Percentiles rank a stretch among this genome's conserved stretches.
phyloP scores from a whole-genome alignment of 1,140 invertebrate genomes.

The Drosophila dunni region DNA sequence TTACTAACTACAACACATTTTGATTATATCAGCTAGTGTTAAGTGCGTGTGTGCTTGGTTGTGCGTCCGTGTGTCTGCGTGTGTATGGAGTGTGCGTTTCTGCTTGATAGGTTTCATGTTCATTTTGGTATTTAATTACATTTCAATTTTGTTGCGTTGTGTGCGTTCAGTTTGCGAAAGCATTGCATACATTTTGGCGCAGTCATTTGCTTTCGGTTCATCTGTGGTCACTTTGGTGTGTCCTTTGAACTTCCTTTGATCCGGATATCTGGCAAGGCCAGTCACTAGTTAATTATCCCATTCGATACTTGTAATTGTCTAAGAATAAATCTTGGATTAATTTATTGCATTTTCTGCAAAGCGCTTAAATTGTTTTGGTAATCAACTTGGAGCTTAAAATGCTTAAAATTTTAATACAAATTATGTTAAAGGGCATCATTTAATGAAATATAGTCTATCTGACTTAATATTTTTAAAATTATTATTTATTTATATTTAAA shows the following conservation, averaged over 20 bases:
- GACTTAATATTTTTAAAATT: too few relatives aligned
- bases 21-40: constrained; percentile 61
- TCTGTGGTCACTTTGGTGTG: constrained; percentile 35
- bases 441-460: too few relatives aligned
- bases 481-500: too few relatives aligned
- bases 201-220: constrained; percentile 61
- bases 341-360: too few relatives aligned
- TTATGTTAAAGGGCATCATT: too few relatives aligned
- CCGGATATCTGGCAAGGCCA: background rate
- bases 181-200: constrained; percentile 39
- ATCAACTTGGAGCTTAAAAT: too few relatives aligned
- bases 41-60: background rate
- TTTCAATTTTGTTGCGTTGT: constrained; percentile 76
- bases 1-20: constrained; percentile 77
- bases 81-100: constrained; percentile 23
- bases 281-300: constrained; percentile 51
- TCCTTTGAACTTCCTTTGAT: constrained; percentile 1
- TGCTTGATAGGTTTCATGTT: constrained; percentile 59
- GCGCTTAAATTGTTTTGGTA: too few relatives aligned
- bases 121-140: constrained; percentile 79
- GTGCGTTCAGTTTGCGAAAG: constrained; percentile 40
- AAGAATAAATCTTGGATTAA: too few relatives aligned
- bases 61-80: background rate
- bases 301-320: too few relatives aligned
- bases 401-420: too few relatives aligned